Base-by-base conservation (phyloP, 1,140 invertebrate genomes). In the Atopsyche davidsoni region DNA sequence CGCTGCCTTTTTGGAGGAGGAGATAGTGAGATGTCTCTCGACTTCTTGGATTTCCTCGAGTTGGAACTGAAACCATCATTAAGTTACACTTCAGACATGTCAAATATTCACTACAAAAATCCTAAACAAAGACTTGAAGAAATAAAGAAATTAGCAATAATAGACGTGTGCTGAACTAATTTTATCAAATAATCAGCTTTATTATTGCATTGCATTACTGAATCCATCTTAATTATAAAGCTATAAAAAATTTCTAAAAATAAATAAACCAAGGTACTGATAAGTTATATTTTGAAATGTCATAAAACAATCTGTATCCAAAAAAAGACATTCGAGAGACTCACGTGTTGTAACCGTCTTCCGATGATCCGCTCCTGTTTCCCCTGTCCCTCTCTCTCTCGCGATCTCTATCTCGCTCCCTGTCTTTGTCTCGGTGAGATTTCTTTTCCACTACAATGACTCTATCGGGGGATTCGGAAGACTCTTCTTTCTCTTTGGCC, bases 31-130 rank as follows among this genome's bases (percentile, higher is more conserved):
- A 62, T 60, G 43, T 73, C 71, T 19, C 68, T 62, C 0, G 70
- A 72, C 54, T 70, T 70, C 57, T 74, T 74, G 1, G 69, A 70
- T 48, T 72, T 72, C 56, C 65, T 70, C 3, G 67, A 68, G 35
- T 61, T 66, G 41, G 14, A 63, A 59, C 51, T 53, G 32, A 48
- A 48, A 48, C n/a, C n/a, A n/a, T n/a, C n/a, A n/a, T n/a, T n/a
- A n/a, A n/a, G n/a, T n/a, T n/a, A n/a, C n/a, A n/a, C n/a, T n/a
- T n/a, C n/a, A n/a, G n/a, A n/a, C n/a, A n/a, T n/a, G n/a, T n/a
- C n/a, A n/a, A n/a, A n/a, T n/a, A n/a, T n/a, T n/a, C n/a, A n/a
- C n/a, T n/a, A n/a, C n/a, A n/a, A n/a, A n/a, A n/a, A n/a, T n/a
- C n/a, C n/a, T n/a, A n/a, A n/a, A n/a, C n/a, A n/a, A n/a, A n/a